phyloP scores from a whole-genome alignment of 2,113 vertebrate species.

The Cranoglanis bouderius region DNA sequence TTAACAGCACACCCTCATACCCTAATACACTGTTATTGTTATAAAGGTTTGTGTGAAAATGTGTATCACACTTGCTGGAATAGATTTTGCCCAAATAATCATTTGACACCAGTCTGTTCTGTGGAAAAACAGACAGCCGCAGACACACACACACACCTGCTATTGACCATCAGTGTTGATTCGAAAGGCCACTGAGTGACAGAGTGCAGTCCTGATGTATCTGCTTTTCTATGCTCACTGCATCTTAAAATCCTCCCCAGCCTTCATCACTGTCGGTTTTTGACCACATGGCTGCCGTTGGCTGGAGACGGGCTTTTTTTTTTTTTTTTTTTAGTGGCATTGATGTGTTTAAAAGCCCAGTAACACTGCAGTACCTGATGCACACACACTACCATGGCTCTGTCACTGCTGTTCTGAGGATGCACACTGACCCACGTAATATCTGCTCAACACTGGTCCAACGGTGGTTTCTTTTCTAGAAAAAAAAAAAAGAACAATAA shows the following conservation, averaged over 20 bases:
- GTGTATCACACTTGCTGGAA: background rate
- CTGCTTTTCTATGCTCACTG: background rate
- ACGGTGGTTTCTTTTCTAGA: no score
- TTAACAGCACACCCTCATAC: background rate
- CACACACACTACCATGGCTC: background rate
- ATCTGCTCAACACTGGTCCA: no score
- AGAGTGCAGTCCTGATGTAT: background rate
- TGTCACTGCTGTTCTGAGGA: background rate
- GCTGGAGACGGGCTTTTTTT: background rate
- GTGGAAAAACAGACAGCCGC: background rate
- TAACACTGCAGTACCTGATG: background rate
- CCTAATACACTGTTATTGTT: no score
- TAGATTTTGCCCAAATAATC: background rate
- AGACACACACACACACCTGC: background rate
- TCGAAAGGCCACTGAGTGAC: background rate
- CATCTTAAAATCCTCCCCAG: background rate
- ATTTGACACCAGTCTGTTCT: background rate
- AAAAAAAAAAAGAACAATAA: no score
- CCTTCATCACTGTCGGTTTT: background rate
- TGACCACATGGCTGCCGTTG: background rate
- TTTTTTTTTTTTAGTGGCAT: background rate
- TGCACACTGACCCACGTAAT: no score
- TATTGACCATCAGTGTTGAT: background rate
- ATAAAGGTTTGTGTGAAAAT: no score
- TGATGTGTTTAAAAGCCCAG: background rate